These are phyloP conservation scores for Amblyornis subalaris DNA, from an alignment of 2,113 vertebrate genomes.

Conservation along the genomic window DNA sequence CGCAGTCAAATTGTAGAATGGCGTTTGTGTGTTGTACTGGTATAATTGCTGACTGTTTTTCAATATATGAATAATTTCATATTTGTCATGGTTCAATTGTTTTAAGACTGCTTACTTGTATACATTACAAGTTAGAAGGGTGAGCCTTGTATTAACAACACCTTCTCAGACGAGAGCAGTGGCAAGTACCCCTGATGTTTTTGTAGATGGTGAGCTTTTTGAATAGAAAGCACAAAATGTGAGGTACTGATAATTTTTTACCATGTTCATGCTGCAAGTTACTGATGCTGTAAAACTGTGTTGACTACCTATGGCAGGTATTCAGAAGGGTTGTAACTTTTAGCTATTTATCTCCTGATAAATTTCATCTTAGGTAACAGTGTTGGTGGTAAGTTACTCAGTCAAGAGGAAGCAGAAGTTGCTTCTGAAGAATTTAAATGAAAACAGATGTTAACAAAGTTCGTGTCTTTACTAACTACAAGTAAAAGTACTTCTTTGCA, in stretches of 20 bases:
- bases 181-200: neutral
- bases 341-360: neutral
- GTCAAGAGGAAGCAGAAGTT: conserved; percentile 20
- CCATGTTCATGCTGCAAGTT: neutral
- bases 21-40: neutral
- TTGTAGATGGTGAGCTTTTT: neutral
- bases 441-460: neutral
- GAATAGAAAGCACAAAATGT: neutral
- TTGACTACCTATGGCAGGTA: neutral
- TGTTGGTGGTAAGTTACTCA: conserved; percentile 13
- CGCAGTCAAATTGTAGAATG: neutral
- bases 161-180: neutral
- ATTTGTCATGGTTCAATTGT: neutral
- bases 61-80: neutral
- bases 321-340: neutral
- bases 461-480: neutral
- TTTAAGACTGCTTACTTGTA: neutral
- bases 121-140: neutral
- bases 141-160: neutral
- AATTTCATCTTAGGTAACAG: conserved; percentile 50
- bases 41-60: neutral
- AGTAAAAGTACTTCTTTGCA: neutral
- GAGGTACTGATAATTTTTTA: neutral
- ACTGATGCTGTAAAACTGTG: neutral
- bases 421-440: conserved; percentile 61